phyloP scores from a whole-genome alignment of 2,797 vertebrate species.

The Chaunax sp. region DNA sequence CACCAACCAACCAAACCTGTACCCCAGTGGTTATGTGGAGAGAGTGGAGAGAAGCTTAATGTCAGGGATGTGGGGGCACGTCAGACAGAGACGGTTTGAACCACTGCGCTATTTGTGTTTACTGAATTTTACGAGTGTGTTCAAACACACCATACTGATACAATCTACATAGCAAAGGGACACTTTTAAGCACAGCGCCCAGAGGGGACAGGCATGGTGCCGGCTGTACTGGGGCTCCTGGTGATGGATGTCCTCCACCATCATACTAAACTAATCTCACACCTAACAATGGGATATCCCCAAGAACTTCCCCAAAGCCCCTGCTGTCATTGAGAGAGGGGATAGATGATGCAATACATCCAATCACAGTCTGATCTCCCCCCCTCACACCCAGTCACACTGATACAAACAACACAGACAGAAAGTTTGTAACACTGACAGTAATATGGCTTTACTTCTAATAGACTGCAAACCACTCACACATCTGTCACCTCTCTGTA shows the following conservation, averaged over 20 bases:
- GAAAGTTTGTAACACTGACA: conserved; percentile 35
- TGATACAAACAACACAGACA: conserved; percentile 20
- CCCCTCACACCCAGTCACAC: conserved; percentile 17
- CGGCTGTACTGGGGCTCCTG: conserved; percentile 59
- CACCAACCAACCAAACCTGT: too few species aligned
- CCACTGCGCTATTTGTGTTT: conserved; percentile 10
- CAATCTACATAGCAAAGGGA: conserved; percentile 44
- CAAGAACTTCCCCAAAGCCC: conserved; percentile 58
- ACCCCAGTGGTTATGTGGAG: too few species aligned
- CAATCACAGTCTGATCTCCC: conserved; percentile 37
- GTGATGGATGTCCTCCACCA: conserved; percentile 71
- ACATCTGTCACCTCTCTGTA: conserved; percentile 62
- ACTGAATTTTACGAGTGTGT: conserved; percentile 18
- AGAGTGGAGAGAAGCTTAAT: too few species aligned
- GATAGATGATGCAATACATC: conserved; percentile 30
- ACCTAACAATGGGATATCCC: conserved; percentile 58
- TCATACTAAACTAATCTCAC: conserved; percentile 40
- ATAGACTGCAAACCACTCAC: conserved; percentile 67
- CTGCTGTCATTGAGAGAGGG: conserved; percentile 68
- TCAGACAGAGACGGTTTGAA: not conserved
- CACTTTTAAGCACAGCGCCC: conserved; percentile 44
- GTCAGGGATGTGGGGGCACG: not conserved
- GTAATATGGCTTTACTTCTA: conserved; percentile 57
- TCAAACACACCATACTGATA: conserved; percentile 26
- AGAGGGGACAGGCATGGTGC: conserved; percentile 51